A percentile compares a stretch with the other conserved stretches of the same genome.
phyloP scores from a whole-genome alignment of 2,113 vertebrate genomes.

The Lasiurus cinereus region DNA sequence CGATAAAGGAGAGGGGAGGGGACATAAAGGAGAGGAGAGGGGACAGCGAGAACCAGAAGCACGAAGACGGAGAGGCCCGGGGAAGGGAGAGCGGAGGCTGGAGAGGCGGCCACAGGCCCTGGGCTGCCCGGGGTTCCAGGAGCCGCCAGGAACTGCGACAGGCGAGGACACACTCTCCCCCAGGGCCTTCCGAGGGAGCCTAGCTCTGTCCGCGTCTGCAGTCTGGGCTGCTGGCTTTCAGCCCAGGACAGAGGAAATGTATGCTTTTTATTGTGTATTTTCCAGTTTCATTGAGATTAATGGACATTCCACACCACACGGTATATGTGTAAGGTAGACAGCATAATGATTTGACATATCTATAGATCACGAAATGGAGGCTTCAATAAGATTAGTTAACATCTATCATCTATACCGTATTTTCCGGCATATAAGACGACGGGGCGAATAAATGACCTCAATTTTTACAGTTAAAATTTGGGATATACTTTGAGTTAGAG shows the following conservation, averaged over 20 bases:
- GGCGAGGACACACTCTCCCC: not conserved
- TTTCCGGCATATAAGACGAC: too few relatives aligned
- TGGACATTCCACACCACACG: not conserved
- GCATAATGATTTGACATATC: not conserved
- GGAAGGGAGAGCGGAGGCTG: not conserved
- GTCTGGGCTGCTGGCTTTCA: not conserved
- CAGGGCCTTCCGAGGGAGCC: not conserved
- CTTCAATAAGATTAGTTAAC: not conserved
- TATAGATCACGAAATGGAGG: not conserved
- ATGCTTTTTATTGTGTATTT: not conserved
- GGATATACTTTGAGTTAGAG: too few relatives aligned
- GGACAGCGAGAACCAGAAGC: not conserved
- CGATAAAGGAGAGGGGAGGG: not conserved
- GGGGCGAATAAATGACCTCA: too few relatives aligned
- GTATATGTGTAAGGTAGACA: not conserved
- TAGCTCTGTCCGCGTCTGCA: not conserved
- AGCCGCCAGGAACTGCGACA: not conserved
- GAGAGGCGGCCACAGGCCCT: not conserved
- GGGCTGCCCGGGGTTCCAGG: not conserved
- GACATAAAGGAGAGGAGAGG: not conserved
- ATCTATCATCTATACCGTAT: not conserved
- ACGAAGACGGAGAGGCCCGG: not conserved
- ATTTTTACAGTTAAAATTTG: too few relatives aligned
- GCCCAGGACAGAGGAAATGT: not conserved
- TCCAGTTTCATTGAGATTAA: not conserved